Evolutionary conservation across 2,888 invertebrate species (phyloP).

Genomic region (Temnothorax unifasciatus): DNA sequence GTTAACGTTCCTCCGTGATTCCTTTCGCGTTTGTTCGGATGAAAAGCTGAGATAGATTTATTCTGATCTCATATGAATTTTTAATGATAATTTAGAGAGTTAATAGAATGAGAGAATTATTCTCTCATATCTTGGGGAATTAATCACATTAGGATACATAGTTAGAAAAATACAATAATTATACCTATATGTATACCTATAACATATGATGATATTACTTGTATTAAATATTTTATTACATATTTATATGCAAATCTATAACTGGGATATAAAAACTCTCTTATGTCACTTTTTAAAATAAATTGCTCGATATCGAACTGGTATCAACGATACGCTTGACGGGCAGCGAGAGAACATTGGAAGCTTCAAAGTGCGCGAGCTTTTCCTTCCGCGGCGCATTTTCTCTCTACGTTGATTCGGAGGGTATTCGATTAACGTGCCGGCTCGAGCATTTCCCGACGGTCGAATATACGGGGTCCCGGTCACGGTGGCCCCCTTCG

Average conservation of each 20-base stretch:
- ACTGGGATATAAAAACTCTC: neutral
- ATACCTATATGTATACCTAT: neutral
- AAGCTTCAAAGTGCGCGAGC: slow-evolving; percentile 35
- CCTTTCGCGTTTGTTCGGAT: neutral
- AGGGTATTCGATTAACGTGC: slow-evolving; percentile 59
- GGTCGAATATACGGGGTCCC: slow-evolving; percentile 63
- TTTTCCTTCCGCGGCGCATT: slow-evolving; percentile 41
- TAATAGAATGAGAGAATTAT: slow-evolving; percentile 3
- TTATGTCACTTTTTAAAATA: neutral
- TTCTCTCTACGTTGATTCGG: slow-evolving; percentile 34
- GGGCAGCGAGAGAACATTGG: slow-evolving; percentile 21
- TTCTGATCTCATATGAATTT: neutral
- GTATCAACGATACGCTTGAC: slow-evolving; percentile 4
- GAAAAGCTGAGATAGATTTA: neutral
- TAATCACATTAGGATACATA: neutral
- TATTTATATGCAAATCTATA: neutral
- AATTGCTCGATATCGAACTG: neutral
- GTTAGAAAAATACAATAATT: neutral
- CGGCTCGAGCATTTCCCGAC: slow-evolving; percentile 51
- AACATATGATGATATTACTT: neutral
- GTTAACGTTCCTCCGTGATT: neutral
- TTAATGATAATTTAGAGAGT: neutral
- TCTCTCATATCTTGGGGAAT: neutral
- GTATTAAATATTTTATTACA: slow-evolving; percentile 1
- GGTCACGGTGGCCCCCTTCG: slow-evolving; percentile 63